A percentile compares a stretch with the other conserved stretches of the same genome.
These are phyloP conservation scores for Prunella fulvescens DNA, from an alignment of 2,113 vertebrate species.

Conservation along the genomic window DNA sequence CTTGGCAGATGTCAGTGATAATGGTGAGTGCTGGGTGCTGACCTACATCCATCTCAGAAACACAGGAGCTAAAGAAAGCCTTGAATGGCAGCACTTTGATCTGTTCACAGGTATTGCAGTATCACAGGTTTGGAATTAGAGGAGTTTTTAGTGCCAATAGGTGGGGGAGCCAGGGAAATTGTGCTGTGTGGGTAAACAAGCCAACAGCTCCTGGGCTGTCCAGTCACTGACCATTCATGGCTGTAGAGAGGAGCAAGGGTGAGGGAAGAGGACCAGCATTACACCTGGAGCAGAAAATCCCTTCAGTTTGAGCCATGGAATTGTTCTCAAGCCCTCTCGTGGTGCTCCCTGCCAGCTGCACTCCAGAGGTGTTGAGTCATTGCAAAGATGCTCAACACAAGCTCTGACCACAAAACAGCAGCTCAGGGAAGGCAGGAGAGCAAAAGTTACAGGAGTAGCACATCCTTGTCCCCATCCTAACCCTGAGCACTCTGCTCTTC, in stretches of 20 bases:
- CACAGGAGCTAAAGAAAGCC: background rate
- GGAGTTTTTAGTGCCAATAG: background rate
- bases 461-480: background rate
- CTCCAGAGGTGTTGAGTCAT: background rate
- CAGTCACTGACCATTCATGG: background rate
- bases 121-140: background rate
- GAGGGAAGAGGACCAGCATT: background rate
- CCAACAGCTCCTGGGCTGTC: background rate
- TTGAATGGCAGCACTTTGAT: background rate
- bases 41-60: slow-evolving; percentile 10
- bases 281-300: background rate
- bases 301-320: fast-evolving
- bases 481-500: background rate
- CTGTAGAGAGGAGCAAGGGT: background rate
- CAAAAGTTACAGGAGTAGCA: background rate
- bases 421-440: background rate
- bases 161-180: background rate
- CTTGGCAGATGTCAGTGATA: slow-evolving; percentile 16
- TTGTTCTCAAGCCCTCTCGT: background rate
- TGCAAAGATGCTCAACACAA: background rate
- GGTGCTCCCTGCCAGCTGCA: background rate
- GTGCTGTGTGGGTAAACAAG: background rate
- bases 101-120: background rate
- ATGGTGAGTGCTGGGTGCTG: background rate
- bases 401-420: background rate